These are phyloP conservation scores for Parasteatoda tepidariorum DNA, from an alignment of 1,140 invertebrate species.

Conservation along the genomic window DNA sequence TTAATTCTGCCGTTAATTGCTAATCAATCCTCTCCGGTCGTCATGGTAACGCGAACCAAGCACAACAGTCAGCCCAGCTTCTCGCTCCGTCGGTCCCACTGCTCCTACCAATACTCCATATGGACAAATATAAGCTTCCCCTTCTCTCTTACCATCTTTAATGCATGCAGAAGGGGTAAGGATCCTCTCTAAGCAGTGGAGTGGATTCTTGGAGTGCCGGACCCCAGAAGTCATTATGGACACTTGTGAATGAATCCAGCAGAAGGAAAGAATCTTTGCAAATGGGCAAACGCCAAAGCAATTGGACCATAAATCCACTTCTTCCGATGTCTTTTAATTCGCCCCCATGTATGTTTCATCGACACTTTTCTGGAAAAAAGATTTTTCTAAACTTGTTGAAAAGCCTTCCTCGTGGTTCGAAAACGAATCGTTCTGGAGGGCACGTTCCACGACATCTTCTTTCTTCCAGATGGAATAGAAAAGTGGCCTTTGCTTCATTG, in stretches of 20 bases:
- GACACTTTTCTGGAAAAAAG: neutral
- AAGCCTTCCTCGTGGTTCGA: neutral
- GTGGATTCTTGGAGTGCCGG: neutral
- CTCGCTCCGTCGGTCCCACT: neutral
- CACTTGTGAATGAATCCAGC: slow-evolving; percentile 25
- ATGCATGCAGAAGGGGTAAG: neutral
- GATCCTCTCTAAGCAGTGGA: neutral
- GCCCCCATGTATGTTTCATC: neutral
- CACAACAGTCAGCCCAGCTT: slow-evolving; percentile 37
- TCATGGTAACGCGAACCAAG: slow-evolving; percentile 53
- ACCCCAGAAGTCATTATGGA: slow-evolving; percentile 12
- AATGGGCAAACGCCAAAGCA: neutral
- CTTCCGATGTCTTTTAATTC: neutral
- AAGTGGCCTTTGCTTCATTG: neutral
- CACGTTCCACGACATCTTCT: neutral
- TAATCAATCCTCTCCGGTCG: slow-evolving; percentile 61
- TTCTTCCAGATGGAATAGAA: neutral
- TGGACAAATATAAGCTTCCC: neutral
- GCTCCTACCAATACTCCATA: neutral
- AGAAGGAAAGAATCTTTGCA: neutral
- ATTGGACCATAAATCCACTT: neutral
- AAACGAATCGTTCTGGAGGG: neutral
- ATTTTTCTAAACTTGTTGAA: neutral
- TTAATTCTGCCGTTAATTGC: slow-evolving; percentile 63
- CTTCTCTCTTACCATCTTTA: neutral